Evolutionary conservation across 2,113 vertebrate genomes (phyloP).

Genomic region (Spermophilus dauricus): DNA sequence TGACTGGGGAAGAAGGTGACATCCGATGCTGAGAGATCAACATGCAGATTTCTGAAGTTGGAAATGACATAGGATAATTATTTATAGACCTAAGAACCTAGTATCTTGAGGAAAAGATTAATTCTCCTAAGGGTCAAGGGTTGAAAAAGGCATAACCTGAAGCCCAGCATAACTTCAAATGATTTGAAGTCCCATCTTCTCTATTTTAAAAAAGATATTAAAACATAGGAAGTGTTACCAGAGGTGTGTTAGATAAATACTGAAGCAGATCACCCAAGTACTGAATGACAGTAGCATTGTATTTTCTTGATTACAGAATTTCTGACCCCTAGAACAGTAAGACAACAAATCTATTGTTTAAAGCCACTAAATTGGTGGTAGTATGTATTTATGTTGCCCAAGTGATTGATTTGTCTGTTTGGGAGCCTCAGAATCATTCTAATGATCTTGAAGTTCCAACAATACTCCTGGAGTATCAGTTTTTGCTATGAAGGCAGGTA

Average conservation of each 20-base stretch:
- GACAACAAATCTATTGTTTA: background rate
- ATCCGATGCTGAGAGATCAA: background rate
- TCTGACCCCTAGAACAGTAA: background rate
- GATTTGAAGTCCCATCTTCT: no score
- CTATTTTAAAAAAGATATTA: no score
- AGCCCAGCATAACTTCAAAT: no score
- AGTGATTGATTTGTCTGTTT: background rate
- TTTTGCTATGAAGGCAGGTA: background rate
- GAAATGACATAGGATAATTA: background rate
- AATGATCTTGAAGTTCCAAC: background rate
- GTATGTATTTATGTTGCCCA: background rate
- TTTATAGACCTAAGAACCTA: constrained; percentile 16
- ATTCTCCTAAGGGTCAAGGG: no score
- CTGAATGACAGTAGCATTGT: no score
- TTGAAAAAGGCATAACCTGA: no score
- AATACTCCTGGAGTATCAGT: background rate
- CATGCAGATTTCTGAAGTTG: background rate
- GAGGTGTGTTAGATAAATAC: no score
- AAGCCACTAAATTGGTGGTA: background rate
- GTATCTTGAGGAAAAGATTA: background rate
- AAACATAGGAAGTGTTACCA: no score
- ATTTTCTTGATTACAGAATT: background rate
- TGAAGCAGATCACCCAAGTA: no score
- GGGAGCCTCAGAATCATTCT: background rate
- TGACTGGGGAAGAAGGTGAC: background rate